Conservation (phyloP, 2,797 vertebrate genomes). For the Tangara arthus region DNA sequence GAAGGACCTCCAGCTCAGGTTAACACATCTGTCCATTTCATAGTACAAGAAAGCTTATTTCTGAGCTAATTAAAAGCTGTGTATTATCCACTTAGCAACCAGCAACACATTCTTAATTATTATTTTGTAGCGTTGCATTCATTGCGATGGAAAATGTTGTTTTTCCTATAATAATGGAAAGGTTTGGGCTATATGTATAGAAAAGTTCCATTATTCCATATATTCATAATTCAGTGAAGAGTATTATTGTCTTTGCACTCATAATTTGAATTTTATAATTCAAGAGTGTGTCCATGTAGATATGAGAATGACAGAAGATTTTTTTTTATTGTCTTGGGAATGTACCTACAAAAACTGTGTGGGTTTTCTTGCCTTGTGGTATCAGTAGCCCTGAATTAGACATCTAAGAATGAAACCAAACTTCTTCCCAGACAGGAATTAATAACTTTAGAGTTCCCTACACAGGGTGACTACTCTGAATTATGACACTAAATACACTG, state of each 20-base stretch:
- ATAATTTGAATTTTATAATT: background rate
- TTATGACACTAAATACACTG: background rate
- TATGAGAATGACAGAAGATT: background rate
- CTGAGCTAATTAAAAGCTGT: conserved; percentile 49
- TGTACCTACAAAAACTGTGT: background rate
- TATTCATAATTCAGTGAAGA: background rate
- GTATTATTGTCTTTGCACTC: background rate
- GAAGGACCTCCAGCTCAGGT: conserved; percentile 20
- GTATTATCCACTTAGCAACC: conserved; percentile 56
- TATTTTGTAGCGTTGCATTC: conserved; percentile 38
- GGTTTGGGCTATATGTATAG: background rate
- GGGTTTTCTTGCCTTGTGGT: background rate
- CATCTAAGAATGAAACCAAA: background rate
- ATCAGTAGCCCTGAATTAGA: background rate
- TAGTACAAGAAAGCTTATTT: conserved; percentile 21
- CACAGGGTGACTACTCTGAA: background rate
- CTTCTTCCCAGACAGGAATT: background rate
- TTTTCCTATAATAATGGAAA: background rate
- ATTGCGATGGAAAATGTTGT: conserved; percentile 34
- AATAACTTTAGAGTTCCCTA: background rate
- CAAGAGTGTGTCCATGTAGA: background rate
- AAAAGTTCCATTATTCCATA: background rate
- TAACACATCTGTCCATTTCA: background rate
- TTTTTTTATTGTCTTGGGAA: background rate
- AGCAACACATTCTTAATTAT: conserved; percentile 63